Evolutionary conservation across 2,113 vertebrate species (phyloP).

Genomic region (Percopsis transmontana): DNA sequence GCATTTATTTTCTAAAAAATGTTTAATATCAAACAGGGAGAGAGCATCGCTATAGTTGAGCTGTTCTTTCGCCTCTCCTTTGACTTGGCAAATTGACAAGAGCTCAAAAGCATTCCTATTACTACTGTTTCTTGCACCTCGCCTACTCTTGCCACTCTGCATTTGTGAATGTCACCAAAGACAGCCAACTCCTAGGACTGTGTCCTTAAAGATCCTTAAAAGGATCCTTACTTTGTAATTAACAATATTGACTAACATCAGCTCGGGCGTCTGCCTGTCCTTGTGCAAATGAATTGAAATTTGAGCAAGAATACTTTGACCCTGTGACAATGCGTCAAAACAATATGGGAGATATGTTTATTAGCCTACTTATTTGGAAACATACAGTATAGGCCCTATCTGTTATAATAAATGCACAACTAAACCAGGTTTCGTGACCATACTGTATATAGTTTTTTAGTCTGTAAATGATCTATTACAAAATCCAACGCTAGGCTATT

Average conservation of each 20-base stretch:
- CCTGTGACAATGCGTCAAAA: conserved; percentile 77
- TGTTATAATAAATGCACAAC: too few relatives aligned
- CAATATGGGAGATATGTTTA: not conserved
- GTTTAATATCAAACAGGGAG: conserved; percentile 70
- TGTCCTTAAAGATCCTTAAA: conserved; percentile 71
- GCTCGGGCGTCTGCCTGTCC: conserved; percentile 94
- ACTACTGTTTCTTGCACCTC: conserved; percentile 44
- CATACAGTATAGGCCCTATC: too few relatives aligned
- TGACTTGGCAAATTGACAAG: conserved; percentile 54
- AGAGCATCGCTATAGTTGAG: conserved; percentile 56
- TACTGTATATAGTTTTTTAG: too few relatives aligned
- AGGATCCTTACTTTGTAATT: conserved; percentile 89
- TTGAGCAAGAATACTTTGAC: conserved; percentile 91
- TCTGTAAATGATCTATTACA: too few relatives aligned
- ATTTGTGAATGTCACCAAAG: conserved; percentile 60
- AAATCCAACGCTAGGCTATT: too few relatives aligned
- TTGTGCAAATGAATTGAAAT: conserved; percentile 95
- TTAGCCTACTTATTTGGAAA: too few relatives aligned
- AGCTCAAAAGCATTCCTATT: conserved; percentile 59
- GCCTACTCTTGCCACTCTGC: conserved; percentile 19
- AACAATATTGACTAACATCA: conserved; percentile 93
- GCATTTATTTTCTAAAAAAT: conserved; percentile 79
- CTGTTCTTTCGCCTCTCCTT: conserved; percentile 44
- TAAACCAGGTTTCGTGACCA: too few relatives aligned
- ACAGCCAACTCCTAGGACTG: conserved; percentile 67